A percentile compares a stretch with the other conserved stretches of the same genome.
phyloP scores from a whole-genome alignment of 2,113 vertebrate species.

The Tringa solitaria region DNA sequence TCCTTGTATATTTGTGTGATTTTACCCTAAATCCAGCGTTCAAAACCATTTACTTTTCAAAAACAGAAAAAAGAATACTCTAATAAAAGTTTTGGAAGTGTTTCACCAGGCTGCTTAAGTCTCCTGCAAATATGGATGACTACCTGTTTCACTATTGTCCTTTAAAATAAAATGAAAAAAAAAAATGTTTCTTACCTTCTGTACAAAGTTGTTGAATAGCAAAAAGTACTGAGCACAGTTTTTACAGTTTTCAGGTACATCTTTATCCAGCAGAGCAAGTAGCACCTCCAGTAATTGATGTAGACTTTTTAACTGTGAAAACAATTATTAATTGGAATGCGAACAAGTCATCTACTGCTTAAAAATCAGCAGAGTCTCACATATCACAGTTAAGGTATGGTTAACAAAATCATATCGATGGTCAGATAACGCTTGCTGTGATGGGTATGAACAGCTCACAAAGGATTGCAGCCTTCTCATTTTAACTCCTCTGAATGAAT shows the following conservation, averaged over 20 bases:
- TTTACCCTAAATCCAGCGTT: background rate
- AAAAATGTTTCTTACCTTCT: constrained; percentile 81
- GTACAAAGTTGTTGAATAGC: constrained; percentile 95
- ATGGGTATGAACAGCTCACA: background rate
- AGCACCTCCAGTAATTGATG: constrained; percentile 87
- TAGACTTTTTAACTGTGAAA: constrained; percentile 79
- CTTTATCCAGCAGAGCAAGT: constrained; percentile 94
- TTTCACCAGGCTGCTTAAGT: background rate
- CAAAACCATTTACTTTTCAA: background rate
- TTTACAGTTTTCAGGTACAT: constrained; percentile 97
- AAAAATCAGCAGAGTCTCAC: background rate
- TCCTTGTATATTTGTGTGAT: background rate
- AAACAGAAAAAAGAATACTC: background rate
- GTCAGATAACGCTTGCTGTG: constrained; percentile 18
- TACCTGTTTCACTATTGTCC: background rate
- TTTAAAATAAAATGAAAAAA: background rate
- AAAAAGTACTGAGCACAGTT: constrained; percentile 97
- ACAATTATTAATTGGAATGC: background rate
- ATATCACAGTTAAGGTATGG: background rate
- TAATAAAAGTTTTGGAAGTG: background rate
- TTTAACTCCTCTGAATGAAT: background rate
- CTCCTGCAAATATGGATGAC: background rate
- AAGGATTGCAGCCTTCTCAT: background rate
- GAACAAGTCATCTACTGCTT: background rate
- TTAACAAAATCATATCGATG: background rate